phyloP scores from a whole-genome alignment of 2,888 invertebrate species.

The Agrochola litura region DNA sequence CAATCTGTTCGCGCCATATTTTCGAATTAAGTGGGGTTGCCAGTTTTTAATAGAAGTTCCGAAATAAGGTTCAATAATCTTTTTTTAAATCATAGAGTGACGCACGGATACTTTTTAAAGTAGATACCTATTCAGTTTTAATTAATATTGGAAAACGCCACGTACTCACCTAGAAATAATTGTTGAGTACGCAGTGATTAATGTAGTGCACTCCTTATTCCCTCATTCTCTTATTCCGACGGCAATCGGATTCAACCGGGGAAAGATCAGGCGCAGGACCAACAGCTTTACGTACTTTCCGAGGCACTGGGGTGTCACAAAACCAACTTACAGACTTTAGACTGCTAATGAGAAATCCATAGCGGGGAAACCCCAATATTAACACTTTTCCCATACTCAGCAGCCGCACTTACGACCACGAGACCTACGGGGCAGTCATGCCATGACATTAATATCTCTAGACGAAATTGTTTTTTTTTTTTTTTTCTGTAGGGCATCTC shows the following conservation, averaged over 20 bases:
- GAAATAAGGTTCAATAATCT: background rate
- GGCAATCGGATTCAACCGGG: background rate
- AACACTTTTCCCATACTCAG: background rate
- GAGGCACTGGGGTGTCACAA: background rate
- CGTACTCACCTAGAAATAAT: background rate
- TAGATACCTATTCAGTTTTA: background rate
- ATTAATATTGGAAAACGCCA: background rate
- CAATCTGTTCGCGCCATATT: conserved; percentile 85
- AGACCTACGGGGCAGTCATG: background rate
- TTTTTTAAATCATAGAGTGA: background rate
- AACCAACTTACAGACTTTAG: background rate
- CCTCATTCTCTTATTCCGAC: background rate
- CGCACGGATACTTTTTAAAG: too few relatives aligned
- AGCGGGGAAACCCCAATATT: background rate
- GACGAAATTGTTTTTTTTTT: too few relatives aligned
- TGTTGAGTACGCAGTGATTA: background rate
- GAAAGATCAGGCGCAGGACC: background rate
- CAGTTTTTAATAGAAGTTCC: conserved; percentile 39
- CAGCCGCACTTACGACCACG: background rate
- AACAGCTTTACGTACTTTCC: background rate
- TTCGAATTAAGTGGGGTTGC: conserved; percentile 62
- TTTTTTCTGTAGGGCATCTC: too few relatives aligned
- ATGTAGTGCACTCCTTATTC: background rate
- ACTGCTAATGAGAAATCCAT: background rate
- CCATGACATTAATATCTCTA: background rate